Percentiles rank a stretch among this genome's conserved stretches.
Evolutionary conservation across 2,113 vertebrate genomes (phyloP).

Genomic region (Nanorana parkeri): DNA sequence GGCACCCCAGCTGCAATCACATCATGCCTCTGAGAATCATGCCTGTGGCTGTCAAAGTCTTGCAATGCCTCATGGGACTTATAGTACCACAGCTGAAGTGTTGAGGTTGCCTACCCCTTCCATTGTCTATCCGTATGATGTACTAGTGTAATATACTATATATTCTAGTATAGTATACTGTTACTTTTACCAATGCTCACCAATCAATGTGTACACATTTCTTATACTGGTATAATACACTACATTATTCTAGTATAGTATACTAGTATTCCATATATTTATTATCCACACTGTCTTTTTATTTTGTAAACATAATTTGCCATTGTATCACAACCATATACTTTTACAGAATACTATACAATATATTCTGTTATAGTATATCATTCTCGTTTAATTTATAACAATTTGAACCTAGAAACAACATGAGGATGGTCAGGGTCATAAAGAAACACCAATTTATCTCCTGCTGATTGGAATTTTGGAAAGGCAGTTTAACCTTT

Average conservation of each 20-base stretch:
- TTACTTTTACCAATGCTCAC: background rate
- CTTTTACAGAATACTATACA: background rate
- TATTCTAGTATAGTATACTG: slow-evolving; percentile 3
- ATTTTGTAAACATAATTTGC: background rate
- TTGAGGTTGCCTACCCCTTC: too few relatives aligned
- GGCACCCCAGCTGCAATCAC: too few relatives aligned
- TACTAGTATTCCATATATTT: slow-evolving; percentile 1
- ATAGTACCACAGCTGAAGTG: too few relatives aligned
- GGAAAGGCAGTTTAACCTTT: slow-evolving; percentile 9
- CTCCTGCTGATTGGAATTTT: slow-evolving; percentile 21
- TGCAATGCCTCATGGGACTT: too few relatives aligned
- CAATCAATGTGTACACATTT: background rate
- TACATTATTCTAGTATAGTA: slow-evolving; percentile 1
- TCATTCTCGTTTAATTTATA: background rate
- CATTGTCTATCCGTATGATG: background rate
- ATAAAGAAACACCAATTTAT: slow-evolving; percentile 12
- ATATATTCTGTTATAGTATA: background rate
- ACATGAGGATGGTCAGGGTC: background rate
- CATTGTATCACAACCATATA: background rate
- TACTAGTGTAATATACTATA: slow-evolving; percentile 5
- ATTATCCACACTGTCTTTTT: background rate
- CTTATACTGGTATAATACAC: background rate
- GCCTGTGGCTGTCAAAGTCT: too few relatives aligned
- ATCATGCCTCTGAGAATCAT: too few relatives aligned
- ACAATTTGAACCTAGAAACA: slow-evolving; percentile 6